These are phyloP conservation scores for Augochlora pura DNA, from an alignment of 1,140 invertebrate genomes.

Conservation along the genomic window DNA sequence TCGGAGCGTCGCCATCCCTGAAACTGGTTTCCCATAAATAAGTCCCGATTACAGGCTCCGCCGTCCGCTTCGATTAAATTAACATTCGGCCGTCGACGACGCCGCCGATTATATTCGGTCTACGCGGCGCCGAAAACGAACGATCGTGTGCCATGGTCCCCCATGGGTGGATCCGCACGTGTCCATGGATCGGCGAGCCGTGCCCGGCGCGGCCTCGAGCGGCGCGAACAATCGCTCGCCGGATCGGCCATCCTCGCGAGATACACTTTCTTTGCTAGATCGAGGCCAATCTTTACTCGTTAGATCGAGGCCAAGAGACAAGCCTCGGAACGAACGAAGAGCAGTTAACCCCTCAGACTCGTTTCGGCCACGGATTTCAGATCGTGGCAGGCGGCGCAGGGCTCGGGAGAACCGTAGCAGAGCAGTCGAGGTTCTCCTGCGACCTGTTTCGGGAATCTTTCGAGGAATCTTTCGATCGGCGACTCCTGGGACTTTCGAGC, in stretches of 20 bases:
- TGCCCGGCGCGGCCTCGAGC: too few species aligned
- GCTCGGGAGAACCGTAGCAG: too few species aligned
- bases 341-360: not conserved
- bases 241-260: not conserved
- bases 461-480: too few species aligned
- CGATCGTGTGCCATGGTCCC: not conserved
- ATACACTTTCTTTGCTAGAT: slow-evolving; percentile 48
- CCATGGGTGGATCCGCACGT: too few species aligned
- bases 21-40: slow-evolving; percentile 50
- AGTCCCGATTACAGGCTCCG: slow-evolving; percentile 34
- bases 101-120: slow-evolving; percentile 3
- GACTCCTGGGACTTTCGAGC: too few species aligned
- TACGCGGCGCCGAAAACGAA: not conserved
- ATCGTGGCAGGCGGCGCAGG: too few species aligned
- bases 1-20: not conserved
- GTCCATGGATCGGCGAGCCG: too few species aligned
- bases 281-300: slow-evolving; percentile 46
- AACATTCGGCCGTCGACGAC: slow-evolving; percentile 13
- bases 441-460: too few species aligned
- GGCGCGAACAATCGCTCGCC: too few species aligned
- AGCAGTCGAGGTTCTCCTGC: too few species aligned
- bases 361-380: not conserved
- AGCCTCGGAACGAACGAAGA: slow-evolving; percentile 12
- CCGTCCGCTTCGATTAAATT: slow-evolving; percentile 28
- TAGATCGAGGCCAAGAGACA: slow-evolving; percentile 40